Conservation (phyloP, 2,113 vertebrate genomes). For the Brachirus orientalis region DNA sequence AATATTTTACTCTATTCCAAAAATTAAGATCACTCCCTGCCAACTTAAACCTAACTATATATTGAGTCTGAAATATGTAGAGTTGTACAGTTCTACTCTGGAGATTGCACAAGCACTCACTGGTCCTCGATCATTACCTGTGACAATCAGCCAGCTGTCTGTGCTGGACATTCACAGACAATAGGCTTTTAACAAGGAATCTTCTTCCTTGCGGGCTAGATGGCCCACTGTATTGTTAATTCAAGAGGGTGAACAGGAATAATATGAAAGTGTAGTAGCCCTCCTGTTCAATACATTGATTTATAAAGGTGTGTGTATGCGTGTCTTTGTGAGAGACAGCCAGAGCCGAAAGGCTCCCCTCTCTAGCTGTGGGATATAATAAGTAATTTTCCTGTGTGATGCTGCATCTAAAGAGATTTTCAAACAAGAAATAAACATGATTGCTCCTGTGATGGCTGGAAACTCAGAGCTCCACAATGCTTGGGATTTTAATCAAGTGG, state of each 20-base stretch:
- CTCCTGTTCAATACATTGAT: constrained; percentile 5
- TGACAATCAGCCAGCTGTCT: constrained; percentile 33
- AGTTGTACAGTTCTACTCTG: background rate
- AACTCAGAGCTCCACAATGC: constrained; percentile 37
- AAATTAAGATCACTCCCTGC: no score
- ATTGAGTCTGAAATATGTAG: background rate
- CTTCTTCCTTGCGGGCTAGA: constrained; percentile 1
- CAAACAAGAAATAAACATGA: constrained; percentile 64
- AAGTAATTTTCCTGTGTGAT: constrained; percentile 12
- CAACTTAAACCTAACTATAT: no score
- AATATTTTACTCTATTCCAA: no score
- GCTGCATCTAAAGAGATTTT: constrained; percentile 47
- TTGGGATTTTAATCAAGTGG: constrained; percentile 63
- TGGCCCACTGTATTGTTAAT: constrained; percentile 8
- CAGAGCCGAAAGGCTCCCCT: background rate
- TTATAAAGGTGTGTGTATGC: background rate
- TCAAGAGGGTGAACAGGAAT: background rate
- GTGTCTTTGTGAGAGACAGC: background rate
- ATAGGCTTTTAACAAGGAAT: constrained; percentile 7
- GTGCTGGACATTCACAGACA: constrained; percentile 18
- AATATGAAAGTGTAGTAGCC: background rate
- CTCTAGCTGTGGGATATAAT: constrained; percentile 13
- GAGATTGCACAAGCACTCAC: no score
- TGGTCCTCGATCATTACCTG: constrained; percentile 7
- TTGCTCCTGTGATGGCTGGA: constrained; percentile 55